These are phyloP conservation scores for Chrysoperla carnea DNA, from an alignment of 1,140 invertebrate genomes.

Conservation along the genomic window DNA sequence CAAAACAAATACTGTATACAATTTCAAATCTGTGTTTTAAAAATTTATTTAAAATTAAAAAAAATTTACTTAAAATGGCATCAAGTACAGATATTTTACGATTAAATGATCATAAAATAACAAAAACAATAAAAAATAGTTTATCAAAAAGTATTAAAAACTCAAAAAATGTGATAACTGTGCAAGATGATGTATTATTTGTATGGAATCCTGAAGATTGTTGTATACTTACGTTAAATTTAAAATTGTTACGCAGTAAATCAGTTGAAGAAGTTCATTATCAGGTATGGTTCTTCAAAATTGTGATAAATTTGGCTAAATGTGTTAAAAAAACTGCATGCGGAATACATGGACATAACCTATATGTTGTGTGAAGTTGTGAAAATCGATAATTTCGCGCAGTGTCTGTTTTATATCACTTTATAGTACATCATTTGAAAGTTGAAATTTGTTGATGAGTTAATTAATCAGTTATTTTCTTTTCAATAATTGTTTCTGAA, in stretches of 20 bases:
- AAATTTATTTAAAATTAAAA: too few species aligned
- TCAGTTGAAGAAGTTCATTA: slow-evolving; percentile 27
- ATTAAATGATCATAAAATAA: slow-evolving; percentile 36
- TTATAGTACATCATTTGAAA: too few species aligned
- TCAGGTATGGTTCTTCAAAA: slow-evolving; percentile 28
- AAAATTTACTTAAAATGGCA: not conserved
- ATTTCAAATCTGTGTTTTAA: too few species aligned
- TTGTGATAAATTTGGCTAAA: not conserved
- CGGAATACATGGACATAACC: slow-evolving; percentile 2
- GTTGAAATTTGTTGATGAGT: too few species aligned
- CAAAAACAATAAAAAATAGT: slow-evolving; percentile 31
- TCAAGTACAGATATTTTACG: slow-evolving; percentile 15
- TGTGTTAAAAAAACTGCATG: slow-evolving; percentile 1
- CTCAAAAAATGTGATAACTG: slow-evolving; percentile 37
- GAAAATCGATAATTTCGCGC: too few species aligned
- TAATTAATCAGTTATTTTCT: too few species aligned
- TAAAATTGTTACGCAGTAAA: slow-evolving; percentile 32
- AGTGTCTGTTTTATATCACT: too few species aligned
- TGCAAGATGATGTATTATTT: slow-evolving; percentile 42
- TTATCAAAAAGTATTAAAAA: slow-evolving; percentile 33
- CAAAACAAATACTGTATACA: too few species aligned
- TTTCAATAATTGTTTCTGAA: too few species aligned
- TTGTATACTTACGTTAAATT: slow-evolving; percentile 38
- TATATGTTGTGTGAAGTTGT: slow-evolving; percentile 4
- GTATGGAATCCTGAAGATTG: slow-evolving; percentile 41